phyloP scores from a whole-genome alignment of 1,140 invertebrate genomes.

The Popillia japonica region DNA sequence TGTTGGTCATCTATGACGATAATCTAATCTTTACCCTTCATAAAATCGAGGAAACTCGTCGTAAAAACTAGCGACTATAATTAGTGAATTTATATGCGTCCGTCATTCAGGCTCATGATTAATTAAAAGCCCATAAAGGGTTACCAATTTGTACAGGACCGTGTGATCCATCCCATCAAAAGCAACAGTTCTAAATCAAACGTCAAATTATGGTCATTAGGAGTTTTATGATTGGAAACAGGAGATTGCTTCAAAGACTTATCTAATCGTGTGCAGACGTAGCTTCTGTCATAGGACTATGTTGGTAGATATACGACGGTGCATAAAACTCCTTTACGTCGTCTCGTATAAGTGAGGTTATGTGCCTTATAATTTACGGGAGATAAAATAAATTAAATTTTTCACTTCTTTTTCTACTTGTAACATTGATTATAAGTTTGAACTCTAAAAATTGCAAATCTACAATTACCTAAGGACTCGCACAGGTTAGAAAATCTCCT shows the following conservation, averaged over 20 bases:
- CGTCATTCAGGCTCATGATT: background rate
- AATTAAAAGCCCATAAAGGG: background rate
- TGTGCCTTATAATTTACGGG: too few relatives aligned
- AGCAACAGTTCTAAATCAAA: background rate
- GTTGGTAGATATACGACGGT: background rate
- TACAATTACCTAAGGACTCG: too few relatives aligned
- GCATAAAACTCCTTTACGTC: background rate
- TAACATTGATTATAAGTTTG: too few relatives aligned
- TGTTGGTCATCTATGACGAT: background rate
- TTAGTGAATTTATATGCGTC: background rate
- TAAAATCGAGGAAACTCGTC: background rate
- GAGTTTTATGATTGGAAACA: conserved; percentile 12
- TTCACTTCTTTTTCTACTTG: too few relatives aligned
- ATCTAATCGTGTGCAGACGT: background rate
- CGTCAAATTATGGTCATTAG: background rate
- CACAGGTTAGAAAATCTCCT: too few relatives aligned
- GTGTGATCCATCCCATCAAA: background rate
- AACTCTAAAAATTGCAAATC: too few relatives aligned
- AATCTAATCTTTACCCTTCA: background rate
- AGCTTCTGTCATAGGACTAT: background rate
- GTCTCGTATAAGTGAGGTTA: too few relatives aligned
- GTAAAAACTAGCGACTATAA: background rate
- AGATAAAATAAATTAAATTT: too few relatives aligned
- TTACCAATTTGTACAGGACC: background rate
- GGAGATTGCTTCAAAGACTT: conserved; percentile 3